These are phyloP conservation scores for Scomber japonicus DNA, from an alignment of 2,113 vertebrate genomes.

Conservation along the genomic window DNA sequence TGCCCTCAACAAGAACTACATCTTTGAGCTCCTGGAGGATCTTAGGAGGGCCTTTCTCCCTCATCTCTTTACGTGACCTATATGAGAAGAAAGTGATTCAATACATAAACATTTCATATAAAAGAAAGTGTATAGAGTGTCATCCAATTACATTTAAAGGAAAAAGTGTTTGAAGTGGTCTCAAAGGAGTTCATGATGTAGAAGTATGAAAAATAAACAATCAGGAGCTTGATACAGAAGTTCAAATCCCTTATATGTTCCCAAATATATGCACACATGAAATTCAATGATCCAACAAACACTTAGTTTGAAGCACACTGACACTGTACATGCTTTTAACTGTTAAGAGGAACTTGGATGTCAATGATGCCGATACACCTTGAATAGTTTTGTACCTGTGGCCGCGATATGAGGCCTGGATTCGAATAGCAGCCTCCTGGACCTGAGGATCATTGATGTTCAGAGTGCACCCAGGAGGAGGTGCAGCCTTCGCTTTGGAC, in stretches of 20 bases:
- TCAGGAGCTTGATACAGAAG: no score
- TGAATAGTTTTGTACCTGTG: constrained; percentile 70
- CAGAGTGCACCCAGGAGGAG: constrained; percentile 71
- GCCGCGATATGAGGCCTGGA: constrained; percentile 83
- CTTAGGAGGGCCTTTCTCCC: constrained; percentile 76
- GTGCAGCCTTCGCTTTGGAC: constrained; percentile 78
- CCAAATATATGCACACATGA: no score
- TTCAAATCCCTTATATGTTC: no score
- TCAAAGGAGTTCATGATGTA: no score
- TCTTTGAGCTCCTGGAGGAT: constrained; percentile 82
- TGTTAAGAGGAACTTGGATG: background rate
- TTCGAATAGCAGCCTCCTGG: constrained; percentile 80
- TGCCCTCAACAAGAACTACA: constrained; percentile 80
- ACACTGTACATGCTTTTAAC: background rate
- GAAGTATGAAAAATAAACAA: no score
- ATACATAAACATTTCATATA: no score
- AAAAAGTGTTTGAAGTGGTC: no score
- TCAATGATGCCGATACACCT: background rate
- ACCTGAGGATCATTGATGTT: constrained; percentile 81
- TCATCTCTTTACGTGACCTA: constrained; percentile 75
- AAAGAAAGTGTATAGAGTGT: no score
- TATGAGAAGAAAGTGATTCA: background rate
- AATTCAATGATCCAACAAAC: no score
- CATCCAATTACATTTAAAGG: no score
- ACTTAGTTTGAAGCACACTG: no score